Percentiles rank a stretch among this genome's conserved stretches.
These are phyloP conservation scores for Stercorarius parasiticus DNA, from an alignment of 2,113 vertebrate species.

Conservation along the genomic window DNA sequence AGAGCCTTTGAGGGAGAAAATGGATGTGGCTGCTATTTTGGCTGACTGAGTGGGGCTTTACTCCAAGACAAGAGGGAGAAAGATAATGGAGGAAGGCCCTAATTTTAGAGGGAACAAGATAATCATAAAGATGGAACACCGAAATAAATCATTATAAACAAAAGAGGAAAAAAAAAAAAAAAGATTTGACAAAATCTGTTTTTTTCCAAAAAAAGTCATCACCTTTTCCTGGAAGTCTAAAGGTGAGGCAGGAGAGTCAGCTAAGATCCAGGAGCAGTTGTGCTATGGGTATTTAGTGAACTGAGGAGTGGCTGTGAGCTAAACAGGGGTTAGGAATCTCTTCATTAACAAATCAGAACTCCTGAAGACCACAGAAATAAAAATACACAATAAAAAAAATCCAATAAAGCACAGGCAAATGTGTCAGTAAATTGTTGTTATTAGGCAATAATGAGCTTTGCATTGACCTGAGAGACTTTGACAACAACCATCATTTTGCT, in stretches of 20 bases:
- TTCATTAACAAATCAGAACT: neutral
- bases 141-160: neutral
- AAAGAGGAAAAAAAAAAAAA: neutral
- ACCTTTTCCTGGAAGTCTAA: neutral
- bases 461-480: conserved; percentile 25
- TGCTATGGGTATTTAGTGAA: neutral
- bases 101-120: neutral
- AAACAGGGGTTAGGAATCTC: neutral
- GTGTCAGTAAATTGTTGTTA: neutral
- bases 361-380: neutral
- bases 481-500: neutral
- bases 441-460: neutral
- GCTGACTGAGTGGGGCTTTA: neutral
- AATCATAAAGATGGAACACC: neutral
- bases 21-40: neutral
- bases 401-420: neutral
- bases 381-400: neutral
- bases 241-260: neutral
- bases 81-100: neutral
- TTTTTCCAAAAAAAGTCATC: neutral
- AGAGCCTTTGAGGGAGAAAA: neutral
- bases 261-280: neutral
- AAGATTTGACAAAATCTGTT: neutral
- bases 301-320: neutral
- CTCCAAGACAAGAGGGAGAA: neutral